Evolutionary conservation across 2,113 vertebrate genomes (phyloP), one percentile per base, ranked within the genome.

Genomic region (Ibidorhyncha struthersii): DNA sequence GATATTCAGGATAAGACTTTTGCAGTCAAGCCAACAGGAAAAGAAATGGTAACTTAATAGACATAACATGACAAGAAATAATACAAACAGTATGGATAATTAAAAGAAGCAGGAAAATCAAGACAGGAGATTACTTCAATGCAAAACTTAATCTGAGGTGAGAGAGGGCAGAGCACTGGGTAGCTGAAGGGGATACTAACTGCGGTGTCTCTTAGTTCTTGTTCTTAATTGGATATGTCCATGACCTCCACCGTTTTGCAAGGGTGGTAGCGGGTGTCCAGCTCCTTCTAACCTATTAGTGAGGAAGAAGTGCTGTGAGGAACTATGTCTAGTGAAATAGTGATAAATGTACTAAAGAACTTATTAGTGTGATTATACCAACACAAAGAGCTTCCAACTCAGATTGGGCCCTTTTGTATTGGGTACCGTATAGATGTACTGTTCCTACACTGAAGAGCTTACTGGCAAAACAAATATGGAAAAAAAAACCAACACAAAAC

Each of bases 1-100:
- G 43, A 92, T 82, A 89, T 84, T 86, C 72, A 95, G 66, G 45
- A 30, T 40, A 90, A 90, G 67, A 83, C 34, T 87, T 95, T 73
- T 73, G 56, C 59, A 77, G 62, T 83, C 30, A 86, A 94, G 40
- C 14, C 53, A 90, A 70, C 9, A 78, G 78, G 67, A 63, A 92
- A 92, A 80, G 15, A 93, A 95, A 74, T 16, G 4, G 10, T 56
- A 79, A 29, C 49, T 88, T 84, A 49, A 41, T 30, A 93, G 62
- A 63, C 2, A 8, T 38, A 83, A 66, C 14, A 30, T 36, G 65
- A 65, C 81, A 89, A 89, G 41, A 81, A 91, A 58, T 30, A 88
- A 53, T 86, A 71, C 38, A 90, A 94, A 86, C 19, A 88, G 21
- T 29, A 80, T 40, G 72, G 66, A 71, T 59, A 72, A 93, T 80